Evolutionary conservation across 2,797 vertebrate species (phyloP).

Genomic region (Melanotaenia maccullochi): DNA sequence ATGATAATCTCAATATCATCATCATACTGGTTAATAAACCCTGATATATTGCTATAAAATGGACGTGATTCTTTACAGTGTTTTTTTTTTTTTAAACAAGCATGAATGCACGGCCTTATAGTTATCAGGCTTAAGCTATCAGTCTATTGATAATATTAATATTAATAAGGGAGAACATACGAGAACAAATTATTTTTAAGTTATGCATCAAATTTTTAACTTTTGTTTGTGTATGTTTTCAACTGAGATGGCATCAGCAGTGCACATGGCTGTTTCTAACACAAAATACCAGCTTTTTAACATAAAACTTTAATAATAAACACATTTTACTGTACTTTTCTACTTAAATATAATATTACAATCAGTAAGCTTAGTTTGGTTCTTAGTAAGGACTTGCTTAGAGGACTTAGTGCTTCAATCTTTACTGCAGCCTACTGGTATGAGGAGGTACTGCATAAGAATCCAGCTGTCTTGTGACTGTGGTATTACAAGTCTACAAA

Average conservation of each 20-base stretch:
- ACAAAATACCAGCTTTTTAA: background rate
- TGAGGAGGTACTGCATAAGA: slow-evolving; percentile 17
- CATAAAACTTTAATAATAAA: background rate
- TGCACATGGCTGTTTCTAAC: background rate
- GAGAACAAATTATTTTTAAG: background rate
- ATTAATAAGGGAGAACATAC: too few relatives aligned
- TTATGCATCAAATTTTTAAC: background rate
- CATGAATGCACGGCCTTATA: too few relatives aligned
- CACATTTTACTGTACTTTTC: background rate
- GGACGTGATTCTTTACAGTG: too few relatives aligned
- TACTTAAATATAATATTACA: background rate
- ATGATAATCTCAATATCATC: too few relatives aligned
- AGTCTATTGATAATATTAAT: too few relatives aligned
- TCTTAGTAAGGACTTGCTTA: too few relatives aligned
- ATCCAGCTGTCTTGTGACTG: background rate
- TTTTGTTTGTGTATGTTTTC: background rate
- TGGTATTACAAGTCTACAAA: background rate
- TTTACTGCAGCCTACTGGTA: slow-evolving; percentile 48
- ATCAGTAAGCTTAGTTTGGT: background rate
- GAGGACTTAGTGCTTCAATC: background rate
- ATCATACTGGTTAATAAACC: too few relatives aligned
- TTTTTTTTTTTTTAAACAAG: too few relatives aligned
- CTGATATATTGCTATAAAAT: too few relatives aligned
- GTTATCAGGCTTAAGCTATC: too few relatives aligned
- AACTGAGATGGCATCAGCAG: background rate